A percentile compares a stretch with the other conserved stretches of the same genome.
Conservation (phyloP, 2,113 vertebrate species). For the Dipodomys ordii region DNA sequence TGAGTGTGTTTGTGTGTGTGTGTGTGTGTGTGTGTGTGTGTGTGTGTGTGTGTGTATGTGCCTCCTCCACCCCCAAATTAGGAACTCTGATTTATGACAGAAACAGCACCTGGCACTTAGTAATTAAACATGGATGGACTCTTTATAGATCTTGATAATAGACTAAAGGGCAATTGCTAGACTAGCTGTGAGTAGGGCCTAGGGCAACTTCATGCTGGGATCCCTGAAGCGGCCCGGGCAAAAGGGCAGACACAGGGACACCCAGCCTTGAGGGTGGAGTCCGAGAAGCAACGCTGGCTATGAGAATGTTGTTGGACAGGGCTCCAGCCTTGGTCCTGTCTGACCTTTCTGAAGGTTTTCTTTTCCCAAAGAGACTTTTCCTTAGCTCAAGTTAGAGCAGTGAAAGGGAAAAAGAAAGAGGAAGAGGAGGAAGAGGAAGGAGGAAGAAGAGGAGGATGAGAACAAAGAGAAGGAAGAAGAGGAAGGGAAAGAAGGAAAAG, state of each 20-base stretch:
- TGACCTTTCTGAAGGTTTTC: background rate
- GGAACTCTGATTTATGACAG: background rate
- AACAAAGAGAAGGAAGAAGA: fast-evolving
- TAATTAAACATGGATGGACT: too few relatives aligned
- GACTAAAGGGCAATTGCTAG: background rate
- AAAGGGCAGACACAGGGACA: background rate
- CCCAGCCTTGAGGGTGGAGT: background rate
- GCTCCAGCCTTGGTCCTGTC: background rate
- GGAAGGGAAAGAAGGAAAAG: too few relatives aligned
- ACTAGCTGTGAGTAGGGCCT: background rate
- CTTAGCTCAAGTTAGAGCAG: background rate
- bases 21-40: too few relatives aligned
- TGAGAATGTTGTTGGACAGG: fast-evolving
- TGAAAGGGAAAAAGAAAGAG: fast-evolving
- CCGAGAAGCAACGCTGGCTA: background rate
- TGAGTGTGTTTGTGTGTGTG: too few relatives aligned
- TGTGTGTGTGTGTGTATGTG: too few relatives aligned
- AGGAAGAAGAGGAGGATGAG: fast-evolving
- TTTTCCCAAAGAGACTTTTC: background rate
- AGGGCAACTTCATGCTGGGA: background rate
- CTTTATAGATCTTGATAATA: background rate
- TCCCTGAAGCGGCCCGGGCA: background rate
- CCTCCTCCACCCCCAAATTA: background rate
- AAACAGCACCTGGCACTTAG: background rate
- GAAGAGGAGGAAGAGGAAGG: background rate